Evolutionary conservation across 2,113 vertebrate species (phyloP).

Genomic region (Camelus dromedarius): DNA sequence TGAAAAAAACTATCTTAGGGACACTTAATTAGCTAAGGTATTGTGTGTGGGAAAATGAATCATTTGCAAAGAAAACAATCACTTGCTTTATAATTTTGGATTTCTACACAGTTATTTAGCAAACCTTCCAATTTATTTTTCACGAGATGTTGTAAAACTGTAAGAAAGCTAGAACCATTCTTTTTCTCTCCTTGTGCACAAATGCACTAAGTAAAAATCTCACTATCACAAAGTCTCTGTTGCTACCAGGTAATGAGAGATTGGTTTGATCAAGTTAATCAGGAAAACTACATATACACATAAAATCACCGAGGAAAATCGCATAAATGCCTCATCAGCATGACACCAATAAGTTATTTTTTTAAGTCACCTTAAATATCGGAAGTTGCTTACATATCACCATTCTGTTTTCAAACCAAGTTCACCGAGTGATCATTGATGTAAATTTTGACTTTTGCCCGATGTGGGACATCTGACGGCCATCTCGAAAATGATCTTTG

Average conservation of each 20-base stretch:
- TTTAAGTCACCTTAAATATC: not conserved
- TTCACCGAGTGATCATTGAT: not conserved
- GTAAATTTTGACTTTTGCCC: not conserved
- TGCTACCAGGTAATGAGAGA: not conserved
- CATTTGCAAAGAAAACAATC: not conserved
- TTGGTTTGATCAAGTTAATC: not conserved
- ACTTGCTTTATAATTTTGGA: not conserved
- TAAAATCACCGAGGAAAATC: not conserved
- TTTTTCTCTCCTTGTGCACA: not conserved
- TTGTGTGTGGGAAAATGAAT: not conserved
- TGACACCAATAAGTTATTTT: not conserved
- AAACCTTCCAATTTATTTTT: not conserved
- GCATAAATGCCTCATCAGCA: not conserved
- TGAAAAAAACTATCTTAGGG: not conserved
- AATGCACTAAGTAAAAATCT: not conserved
- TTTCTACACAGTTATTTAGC: not conserved
- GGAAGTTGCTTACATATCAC: not conserved
- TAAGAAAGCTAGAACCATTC: not conserved
- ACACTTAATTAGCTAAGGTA: not conserved
- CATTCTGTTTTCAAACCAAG: slow-evolving; percentile 13
- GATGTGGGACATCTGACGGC: not conserved
- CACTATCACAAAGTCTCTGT: not conserved
- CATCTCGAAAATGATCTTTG: not conserved
- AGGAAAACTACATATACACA: not conserved
- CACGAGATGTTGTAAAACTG: not conserved